Evolutionary conservation across 1,140 invertebrate genomes (phyloP).

Genomic region (Dendroctonus valens): DNA sequence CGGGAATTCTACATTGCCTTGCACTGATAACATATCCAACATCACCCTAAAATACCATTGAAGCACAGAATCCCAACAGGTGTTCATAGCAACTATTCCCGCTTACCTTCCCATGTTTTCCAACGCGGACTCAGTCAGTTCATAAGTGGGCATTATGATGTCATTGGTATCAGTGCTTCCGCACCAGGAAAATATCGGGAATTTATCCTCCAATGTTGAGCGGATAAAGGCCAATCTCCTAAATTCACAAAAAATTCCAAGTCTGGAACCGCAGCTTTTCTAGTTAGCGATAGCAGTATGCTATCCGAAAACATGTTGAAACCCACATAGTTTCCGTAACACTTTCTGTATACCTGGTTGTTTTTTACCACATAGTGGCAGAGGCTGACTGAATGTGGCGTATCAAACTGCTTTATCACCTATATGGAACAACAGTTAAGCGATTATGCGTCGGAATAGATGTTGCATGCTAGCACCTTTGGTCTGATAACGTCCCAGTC

Average conservation of each 20-base stretch:
- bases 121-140: constrained; percentile 87
- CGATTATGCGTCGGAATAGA: not conserved
- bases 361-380: constrained; percentile 88
- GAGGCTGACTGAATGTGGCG: constrained; percentile 76
- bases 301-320: constrained; percentile 96
- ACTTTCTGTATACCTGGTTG: constrained; percentile 83
- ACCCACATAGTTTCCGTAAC: constrained; percentile 92
- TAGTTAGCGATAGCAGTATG: constrained; percentile 76
- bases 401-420: constrained; percentile 54
- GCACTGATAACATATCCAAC: constrained; percentile 86
- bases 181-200: constrained; percentile 97
- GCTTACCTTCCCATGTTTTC: constrained; percentile 85
- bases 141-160: constrained; percentile 94
- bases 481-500: constrained; percentile 70
- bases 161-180: constrained; percentile 81
- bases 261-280: constrained; percentile 85
- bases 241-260: constrained; percentile 91
- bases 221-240: constrained; percentile 90
- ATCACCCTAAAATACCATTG: constrained; percentile 59
- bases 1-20: constrained; percentile 68
- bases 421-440: constrained; percentile 28
- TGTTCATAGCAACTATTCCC: not conserved
- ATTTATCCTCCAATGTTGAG: constrained; percentile 53
- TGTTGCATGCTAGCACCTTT: constrained; percentile 51
- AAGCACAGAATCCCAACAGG: not conserved